These are phyloP conservation scores for Gambelia wislizenii DNA, from an alignment of 2,797 vertebrate genomes.

Conservation along the genomic window DNA sequence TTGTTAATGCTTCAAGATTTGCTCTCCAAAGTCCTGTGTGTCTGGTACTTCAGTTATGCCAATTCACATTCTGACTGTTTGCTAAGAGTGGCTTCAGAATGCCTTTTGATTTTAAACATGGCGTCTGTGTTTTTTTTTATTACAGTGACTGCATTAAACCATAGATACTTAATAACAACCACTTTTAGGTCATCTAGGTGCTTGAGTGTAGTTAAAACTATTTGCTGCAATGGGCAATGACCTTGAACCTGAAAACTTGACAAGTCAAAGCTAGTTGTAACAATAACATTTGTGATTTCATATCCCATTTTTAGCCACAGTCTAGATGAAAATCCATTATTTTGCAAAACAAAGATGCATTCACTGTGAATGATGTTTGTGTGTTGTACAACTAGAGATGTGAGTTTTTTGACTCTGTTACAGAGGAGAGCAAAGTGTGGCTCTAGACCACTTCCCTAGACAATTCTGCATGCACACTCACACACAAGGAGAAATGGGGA, in stretches of 20 bases:
- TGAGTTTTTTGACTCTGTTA: too few relatives aligned
- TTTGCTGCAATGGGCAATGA: neutral
- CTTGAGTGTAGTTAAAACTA: neutral
- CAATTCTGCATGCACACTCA: too few relatives aligned
- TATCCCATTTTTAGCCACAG: neutral
- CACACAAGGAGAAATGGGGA: too few relatives aligned
- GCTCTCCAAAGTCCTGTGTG: neutral
- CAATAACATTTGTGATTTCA: neutral
- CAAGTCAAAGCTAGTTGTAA: neutral
- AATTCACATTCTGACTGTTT: neutral
- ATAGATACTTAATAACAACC: neutral
- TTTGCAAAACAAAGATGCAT: neutral
- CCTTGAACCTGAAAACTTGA: neutral
- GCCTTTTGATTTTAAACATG: neutral
- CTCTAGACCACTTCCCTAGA: too few relatives aligned
- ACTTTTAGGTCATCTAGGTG: neutral
- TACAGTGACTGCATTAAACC: neutral
- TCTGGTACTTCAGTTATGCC: neutral
- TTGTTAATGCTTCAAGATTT: neutral
- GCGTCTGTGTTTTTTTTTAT: neutral
- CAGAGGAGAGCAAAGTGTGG: too few relatives aligned
- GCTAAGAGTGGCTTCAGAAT: neutral
- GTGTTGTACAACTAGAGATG: neutral
- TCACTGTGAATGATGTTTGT: neutral
- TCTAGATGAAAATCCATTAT: neutral